These are phyloP conservation scores for Callosobruchus maculatus DNA, from an alignment of 2,888 invertebrate species.

Conservation along the genomic window DNA sequence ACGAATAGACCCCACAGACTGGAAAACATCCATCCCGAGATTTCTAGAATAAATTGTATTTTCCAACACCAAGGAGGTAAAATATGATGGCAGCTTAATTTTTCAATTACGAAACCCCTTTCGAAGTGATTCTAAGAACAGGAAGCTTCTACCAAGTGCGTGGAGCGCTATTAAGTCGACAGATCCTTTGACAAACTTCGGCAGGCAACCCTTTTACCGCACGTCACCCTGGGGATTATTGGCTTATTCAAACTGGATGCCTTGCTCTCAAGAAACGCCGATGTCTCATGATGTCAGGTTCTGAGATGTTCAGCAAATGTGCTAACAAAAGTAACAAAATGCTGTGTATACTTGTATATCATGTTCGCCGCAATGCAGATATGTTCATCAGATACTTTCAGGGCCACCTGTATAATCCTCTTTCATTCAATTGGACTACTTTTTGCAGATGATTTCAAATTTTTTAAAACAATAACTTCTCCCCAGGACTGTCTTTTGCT, in stretches of 20 bases:
- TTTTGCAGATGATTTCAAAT: too few species aligned
- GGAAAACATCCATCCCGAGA: too few species aligned
- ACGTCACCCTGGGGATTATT: constrained; percentile 36
- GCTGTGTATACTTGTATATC: too few species aligned
- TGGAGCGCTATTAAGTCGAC: constrained; percentile 12
- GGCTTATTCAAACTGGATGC: constrained; percentile 32
- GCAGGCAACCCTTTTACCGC: constrained; percentile 37
- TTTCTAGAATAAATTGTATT: background rate
- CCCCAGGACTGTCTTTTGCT: too few species aligned
- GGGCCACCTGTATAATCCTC: too few species aligned
- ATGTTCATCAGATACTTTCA: too few species aligned
- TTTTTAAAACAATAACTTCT: too few species aligned
- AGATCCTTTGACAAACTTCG: constrained; percentile 38
- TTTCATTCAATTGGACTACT: too few species aligned
- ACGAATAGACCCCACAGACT: too few species aligned
- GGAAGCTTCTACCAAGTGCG: background rate
- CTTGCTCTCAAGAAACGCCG: background rate
- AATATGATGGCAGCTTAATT: background rate
- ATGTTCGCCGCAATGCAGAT: too few species aligned
- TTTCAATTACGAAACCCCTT: background rate
- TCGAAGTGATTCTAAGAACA: background rate
- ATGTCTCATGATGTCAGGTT: background rate
- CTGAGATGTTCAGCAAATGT: too few species aligned
- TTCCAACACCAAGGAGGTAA: background rate
- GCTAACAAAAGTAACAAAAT: too few species aligned